A percentile compares a stretch with the other conserved stretches of the same genome.
Conservation (phyloP, 2,113 vertebrate species). For the Sitta europaea region DNA sequence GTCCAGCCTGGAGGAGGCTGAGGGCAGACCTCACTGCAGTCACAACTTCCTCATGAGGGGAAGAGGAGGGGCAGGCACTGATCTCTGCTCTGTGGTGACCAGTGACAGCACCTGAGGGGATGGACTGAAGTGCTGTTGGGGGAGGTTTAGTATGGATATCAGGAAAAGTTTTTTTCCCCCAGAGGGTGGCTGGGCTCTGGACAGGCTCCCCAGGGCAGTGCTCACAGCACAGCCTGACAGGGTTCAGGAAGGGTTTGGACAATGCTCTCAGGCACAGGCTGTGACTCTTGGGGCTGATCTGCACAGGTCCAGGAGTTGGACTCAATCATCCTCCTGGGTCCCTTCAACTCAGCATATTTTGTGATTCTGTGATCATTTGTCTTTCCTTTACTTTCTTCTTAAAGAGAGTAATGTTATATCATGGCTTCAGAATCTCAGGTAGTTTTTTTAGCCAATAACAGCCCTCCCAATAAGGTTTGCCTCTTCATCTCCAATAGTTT, state of each 20-base stretch:
- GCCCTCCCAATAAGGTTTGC: not conserved
- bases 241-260: rapidly evolving
- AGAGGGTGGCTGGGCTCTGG: not conserved
- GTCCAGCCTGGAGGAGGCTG: not conserved
- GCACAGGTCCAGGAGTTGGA: too few species aligned
- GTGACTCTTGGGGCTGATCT: not conserved
- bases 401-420: not conserved
- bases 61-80: not conserved
- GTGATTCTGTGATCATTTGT: not conserved
- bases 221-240: not conserved
- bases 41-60: rapidly evolving
- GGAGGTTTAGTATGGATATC: not conserved
- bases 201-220: not conserved
- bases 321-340: rapidly evolving
- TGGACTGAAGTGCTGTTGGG: rapidly evolving
- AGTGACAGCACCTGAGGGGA: not conserved
- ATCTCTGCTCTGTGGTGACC: not conserved
- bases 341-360: not conserved
- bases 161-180: rapidly evolving
- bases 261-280: rapidly evolving
- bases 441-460: not conserved
- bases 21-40: not conserved
- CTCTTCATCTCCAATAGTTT: not conserved
- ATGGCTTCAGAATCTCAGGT: not conserved
- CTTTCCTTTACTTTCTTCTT: not conserved